Conservation (phyloP, 2,888 invertebrate genomes). For the Seira ritae region DNA sequence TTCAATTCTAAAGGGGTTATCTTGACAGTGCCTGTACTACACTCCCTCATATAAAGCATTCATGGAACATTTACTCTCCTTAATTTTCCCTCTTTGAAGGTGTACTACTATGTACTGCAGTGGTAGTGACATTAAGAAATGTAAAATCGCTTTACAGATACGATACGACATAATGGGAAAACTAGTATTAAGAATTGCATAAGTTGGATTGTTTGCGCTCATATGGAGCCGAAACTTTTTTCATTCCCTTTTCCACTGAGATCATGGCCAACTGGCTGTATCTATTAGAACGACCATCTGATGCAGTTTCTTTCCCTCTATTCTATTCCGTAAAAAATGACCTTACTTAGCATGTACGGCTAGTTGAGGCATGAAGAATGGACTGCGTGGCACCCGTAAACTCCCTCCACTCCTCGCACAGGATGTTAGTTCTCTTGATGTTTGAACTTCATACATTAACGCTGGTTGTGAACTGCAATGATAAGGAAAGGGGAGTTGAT, state of each 20-base stretch:
- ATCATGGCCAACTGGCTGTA: slow-evolving; percentile 9
- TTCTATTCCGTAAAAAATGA: slow-evolving; percentile 15
- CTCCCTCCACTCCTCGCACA: background rate
- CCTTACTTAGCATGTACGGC: background rate
- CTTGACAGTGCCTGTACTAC: background rate
- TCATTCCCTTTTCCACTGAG: background rate
- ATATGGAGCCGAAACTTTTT: slow-evolving; percentile 14
- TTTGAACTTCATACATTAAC: slow-evolving; percentile 44
- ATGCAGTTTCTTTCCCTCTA: slow-evolving; percentile 43
- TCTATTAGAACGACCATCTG: background rate
- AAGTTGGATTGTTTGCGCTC: slow-evolving; percentile 11
- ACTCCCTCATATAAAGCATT: slow-evolving; percentile 19
- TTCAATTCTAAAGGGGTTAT: slow-evolving; percentile 1
- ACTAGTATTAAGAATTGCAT: slow-evolving; percentile 14
- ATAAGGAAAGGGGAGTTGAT: slow-evolving; percentile 37
- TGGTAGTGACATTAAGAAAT: slow-evolving; percentile 24
- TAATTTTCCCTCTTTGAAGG: slow-evolving; percentile 27
- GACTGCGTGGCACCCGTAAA: background rate
- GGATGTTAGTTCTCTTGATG: slow-evolving; percentile 10
- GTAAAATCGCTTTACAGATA: slow-evolving; percentile 17
- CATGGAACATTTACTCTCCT: slow-evolving; percentile 49
- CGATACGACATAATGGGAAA: slow-evolving; percentile 16
- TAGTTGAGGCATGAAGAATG: slow-evolving; percentile 10
- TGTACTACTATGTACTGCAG: background rate
- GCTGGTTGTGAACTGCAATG: slow-evolving; percentile 37